These are phyloP conservation scores for Leptopilina boulardi DNA, from an alignment of 1,140 invertebrate genomes.

Conservation along the genomic window DNA sequence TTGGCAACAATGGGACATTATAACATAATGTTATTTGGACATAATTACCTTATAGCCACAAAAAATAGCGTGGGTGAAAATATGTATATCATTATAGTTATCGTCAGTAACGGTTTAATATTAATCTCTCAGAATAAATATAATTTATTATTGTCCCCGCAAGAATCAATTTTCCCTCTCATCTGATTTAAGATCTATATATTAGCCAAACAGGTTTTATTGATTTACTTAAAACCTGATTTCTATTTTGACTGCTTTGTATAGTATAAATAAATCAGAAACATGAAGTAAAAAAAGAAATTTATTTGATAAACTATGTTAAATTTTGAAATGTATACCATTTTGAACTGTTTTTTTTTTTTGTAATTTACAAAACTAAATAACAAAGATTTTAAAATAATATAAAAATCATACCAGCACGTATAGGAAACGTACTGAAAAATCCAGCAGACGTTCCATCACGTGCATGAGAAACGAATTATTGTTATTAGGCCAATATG, in stretches of 20 bases:
- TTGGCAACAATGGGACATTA: conserved; percentile 59
- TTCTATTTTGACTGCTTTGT: no score
- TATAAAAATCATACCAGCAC: conserved; percentile 3
- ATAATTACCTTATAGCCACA: conserved; percentile 55
- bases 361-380: no score
- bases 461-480: conserved; percentile 20
- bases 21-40: conserved; percentile 55
- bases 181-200: conserved; percentile 29
- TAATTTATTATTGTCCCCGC: no score
- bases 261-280: no score
- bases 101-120: conserved; percentile 29
- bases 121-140: no score
- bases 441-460: background rate
- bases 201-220: no score
- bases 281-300: no score
- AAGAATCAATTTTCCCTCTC: background rate
- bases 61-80: conserved; percentile 59
- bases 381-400: background rate
- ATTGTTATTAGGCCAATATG: conserved; percentile 28
- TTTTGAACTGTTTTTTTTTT: no score
- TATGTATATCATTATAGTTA: conserved; percentile 60
- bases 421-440: no score
- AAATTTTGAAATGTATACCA: no score
- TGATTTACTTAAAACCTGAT: no score
- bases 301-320: no score